Percentiles rank a stretch among this genome's conserved stretches.
Evolutionary conservation across 2,888 invertebrate genomes (phyloP).

Genomic region (Caenorhabditis sp.): DNA sequence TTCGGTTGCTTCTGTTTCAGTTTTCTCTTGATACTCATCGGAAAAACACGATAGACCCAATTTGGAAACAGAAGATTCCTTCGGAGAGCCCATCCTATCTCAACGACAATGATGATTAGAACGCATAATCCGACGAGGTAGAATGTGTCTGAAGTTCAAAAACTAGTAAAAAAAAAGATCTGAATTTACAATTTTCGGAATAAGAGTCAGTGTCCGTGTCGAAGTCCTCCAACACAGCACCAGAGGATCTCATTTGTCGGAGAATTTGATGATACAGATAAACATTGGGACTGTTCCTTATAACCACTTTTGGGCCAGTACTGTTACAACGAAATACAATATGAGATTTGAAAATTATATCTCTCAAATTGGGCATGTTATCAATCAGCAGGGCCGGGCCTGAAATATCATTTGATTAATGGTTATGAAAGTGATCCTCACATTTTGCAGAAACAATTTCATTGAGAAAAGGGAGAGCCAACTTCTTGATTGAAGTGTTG

Average conservation of each 20-base stretch:
- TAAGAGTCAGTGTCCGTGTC: conserved; percentile 15
- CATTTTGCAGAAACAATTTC: conserved; percentile 32
- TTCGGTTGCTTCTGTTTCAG: conserved; percentile 35
- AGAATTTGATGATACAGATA: conserved; percentile 40
- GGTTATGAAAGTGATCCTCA: no score
- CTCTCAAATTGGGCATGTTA: conserved; percentile 29
- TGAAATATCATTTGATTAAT: conserved; percentile 4
- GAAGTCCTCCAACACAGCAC: conserved; percentile 7
- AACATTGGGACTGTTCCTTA: conserved; percentile 21
- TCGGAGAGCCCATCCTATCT: conserved; percentile 14
- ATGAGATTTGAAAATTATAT: conserved; percentile 32
- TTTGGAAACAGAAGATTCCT: conserved; percentile 39
- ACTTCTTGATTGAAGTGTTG: conserved; percentile 24
- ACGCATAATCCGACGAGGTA: not conserved
- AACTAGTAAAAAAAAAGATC: not conserved
- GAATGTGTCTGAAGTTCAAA: conserved; percentile 8
- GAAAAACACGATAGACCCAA: conserved; percentile 31
- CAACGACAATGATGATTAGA: conserved; percentile 16
- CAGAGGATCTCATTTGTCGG: conserved; percentile 16
- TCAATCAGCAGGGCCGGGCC: conserved; percentile 40
- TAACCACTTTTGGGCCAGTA: conserved; percentile 24
- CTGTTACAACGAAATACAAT: conserved; percentile 20
- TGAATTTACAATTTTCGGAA: conserved; percentile 5
- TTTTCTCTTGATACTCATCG: conserved; percentile 11
- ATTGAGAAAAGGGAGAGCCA: conserved; percentile 43